A percentile compares a stretch with the other conserved stretches of the same genome.
Conservation (phyloP, 2,888 invertebrate genomes). For the Hypena proboscidalis region DNA sequence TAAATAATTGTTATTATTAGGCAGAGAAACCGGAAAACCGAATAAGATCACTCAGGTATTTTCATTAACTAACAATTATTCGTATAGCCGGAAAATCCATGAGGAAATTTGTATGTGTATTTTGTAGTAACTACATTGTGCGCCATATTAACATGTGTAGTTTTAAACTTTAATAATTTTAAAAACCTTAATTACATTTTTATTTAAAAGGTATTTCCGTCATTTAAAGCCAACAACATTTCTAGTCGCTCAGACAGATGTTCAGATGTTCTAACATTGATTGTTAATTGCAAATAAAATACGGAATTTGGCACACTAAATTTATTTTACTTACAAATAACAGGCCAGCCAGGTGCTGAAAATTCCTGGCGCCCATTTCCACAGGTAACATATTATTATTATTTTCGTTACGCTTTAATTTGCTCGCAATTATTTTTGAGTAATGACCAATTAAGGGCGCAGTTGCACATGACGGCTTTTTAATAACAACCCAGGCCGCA, state of each 20-base stretch:
- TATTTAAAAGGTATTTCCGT: background rate
- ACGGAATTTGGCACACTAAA: background rate
- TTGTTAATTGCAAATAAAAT: conserved; percentile 1
- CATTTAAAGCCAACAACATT: background rate
- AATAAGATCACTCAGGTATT: too few relatives aligned
- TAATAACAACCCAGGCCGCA: conserved; percentile 30
- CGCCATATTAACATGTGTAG: too few relatives aligned
- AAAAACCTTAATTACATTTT: conserved; percentile 1
- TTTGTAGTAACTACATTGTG: background rate
- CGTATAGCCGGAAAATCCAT: background rate
- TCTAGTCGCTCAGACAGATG: background rate
- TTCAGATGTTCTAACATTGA: background rate
- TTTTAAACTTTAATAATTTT: too few relatives aligned
- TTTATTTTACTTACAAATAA: background rate
- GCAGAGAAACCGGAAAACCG: too few relatives aligned
- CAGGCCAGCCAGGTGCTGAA: background rate
- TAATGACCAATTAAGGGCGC: conserved; percentile 32
- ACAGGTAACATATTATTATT: background rate
- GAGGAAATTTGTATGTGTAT: background rate
- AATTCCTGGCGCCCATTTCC: conserved; percentile 1
- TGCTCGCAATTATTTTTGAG: conserved; percentile 30
- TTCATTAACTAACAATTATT: too few relatives aligned
- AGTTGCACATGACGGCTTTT: conserved; percentile 34
- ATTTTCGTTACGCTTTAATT: conserved; percentile 24
- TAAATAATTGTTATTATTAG: too few relatives aligned